Evolutionary conservation across 2,797 vertebrate genomes (phyloP).

Genomic region (Aselliscus stoliczkanus): DNA sequence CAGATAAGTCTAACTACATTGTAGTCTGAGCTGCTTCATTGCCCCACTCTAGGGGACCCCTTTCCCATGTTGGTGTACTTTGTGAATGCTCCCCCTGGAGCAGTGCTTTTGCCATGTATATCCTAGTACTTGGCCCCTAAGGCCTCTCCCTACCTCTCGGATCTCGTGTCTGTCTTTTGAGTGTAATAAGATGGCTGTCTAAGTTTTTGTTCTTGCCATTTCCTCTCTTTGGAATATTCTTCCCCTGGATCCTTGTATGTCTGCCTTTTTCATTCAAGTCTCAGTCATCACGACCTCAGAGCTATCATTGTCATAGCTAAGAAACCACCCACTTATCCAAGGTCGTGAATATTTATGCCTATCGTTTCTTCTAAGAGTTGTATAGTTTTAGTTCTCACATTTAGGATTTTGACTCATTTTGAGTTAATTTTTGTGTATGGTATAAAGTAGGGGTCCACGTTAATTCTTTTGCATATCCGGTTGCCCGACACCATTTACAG

Average conservation of each 20-base stretch:
- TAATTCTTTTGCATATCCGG: not conserved
- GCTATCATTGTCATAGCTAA: not conserved
- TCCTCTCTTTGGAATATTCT: not conserved
- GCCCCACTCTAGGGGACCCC: not conserved
- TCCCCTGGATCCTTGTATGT: not conserved
- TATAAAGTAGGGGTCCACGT: not conserved
- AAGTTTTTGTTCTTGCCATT: not conserved
- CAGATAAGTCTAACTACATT: not conserved
- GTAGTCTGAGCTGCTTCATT: not conserved
- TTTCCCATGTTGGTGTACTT: not conserved
- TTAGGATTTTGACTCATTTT: not conserved
- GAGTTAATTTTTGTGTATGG: not conserved
- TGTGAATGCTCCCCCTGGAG: not conserved
- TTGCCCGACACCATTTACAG: not conserved
- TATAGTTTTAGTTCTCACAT: not conserved
- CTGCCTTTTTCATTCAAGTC: not conserved
- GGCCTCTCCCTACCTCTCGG: not conserved
- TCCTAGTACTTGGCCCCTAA: not conserved
- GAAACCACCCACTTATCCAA: not conserved
- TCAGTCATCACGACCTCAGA: not conserved
- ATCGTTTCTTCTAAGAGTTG: not conserved
- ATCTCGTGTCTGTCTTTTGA: not conserved
- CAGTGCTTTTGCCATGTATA: not conserved
- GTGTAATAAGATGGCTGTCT: not conserved
- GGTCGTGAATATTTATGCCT: not conserved